Base-by-base conservation (phyloP, 2,888 invertebrate species). In the Agonopterix arenella region DNA sequence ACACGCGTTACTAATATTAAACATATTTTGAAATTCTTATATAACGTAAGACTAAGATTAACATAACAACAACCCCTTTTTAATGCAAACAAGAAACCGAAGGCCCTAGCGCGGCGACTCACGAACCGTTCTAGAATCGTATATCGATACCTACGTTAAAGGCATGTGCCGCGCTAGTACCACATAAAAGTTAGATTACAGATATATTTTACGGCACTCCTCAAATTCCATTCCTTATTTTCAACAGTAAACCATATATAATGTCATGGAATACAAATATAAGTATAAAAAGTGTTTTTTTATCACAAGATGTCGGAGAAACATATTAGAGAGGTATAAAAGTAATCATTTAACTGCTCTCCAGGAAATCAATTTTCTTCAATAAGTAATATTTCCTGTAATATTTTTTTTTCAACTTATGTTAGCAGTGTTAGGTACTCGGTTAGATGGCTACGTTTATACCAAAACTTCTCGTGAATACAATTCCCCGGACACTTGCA, bases 1-100 rank as follows among this genome's bases (percentile, higher is more conserved):
- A 78, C 84, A 80, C 83, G 76, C 76, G 73, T 73, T 70, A 76
- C 76, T 76, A 76, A 70, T 70, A 75, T 76, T 77, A 75, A 79
- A 78, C 74, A 76, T 80, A 79, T 78, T 70, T 73, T 79, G 76
- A 75, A 80, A 77, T 73, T 76, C 84, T 83, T 83, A 82, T 77
- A 72, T 68, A 82, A 76, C 71, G 66, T 80, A 80, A 80, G 69
- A 74, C 79, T 84, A 86, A 79, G 65, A 80, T 80, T 85, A 84
- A 84, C 76, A 77, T 80, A 85, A 85, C 84, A 84, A 86, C 82
- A 80, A 81, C 82, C 79, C 79, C 76, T 67, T 76, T 73, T 71
- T 69, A 69, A 74, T 73, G 73, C 73, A 76, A 80, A 83, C 77
- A 78, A 73, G 67, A 70, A 70, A 70, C 58, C 54, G 59, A 40